Evolutionary conservation across 2,113 vertebrate species (phyloP).

Genomic region (Eptatretus burgeri): DNA sequence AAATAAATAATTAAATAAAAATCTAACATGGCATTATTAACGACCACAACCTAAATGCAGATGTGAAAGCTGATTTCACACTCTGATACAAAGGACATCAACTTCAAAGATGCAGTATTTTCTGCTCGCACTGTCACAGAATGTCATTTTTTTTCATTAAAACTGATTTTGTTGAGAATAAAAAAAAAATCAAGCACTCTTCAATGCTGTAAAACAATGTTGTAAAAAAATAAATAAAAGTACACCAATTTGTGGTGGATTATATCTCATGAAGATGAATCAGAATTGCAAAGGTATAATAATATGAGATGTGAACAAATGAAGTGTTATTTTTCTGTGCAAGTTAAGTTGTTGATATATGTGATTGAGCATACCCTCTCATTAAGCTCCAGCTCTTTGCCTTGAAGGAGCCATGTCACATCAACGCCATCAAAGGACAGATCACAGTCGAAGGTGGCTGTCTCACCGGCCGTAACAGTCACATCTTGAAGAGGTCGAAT

Average conservation of each 20-base stretch:
- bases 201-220: no score
- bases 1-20: no score
- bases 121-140: no score
- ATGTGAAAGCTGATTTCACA: no score
- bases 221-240: no score
- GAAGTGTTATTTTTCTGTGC: neutral
- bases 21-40: no score
- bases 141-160: no score
- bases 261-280: neutral
- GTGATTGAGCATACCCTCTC: conserved; percentile 35
- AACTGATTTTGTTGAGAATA: no score
- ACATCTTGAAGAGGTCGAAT: conserved; percentile 50
- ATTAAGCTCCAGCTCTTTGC: conserved; percentile 50
- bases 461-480: conserved; percentile 67
- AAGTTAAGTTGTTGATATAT: conserved; percentile 5
- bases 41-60: no score
- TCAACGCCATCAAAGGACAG: conserved; percentile 69
- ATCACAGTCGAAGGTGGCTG: conserved; percentile 78
- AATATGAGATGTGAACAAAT: neutral
- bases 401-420: conserved; percentile 73
- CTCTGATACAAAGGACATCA: no score
- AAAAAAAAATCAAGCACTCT: no score
- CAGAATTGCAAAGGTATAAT: neutral
- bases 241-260: neutral
- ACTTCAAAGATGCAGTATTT: no score